Percentiles rank a stretch among this genome's conserved stretches.
Conservation (phyloP, 1,140 invertebrate species). For the Macrostomum lignano region DNA sequence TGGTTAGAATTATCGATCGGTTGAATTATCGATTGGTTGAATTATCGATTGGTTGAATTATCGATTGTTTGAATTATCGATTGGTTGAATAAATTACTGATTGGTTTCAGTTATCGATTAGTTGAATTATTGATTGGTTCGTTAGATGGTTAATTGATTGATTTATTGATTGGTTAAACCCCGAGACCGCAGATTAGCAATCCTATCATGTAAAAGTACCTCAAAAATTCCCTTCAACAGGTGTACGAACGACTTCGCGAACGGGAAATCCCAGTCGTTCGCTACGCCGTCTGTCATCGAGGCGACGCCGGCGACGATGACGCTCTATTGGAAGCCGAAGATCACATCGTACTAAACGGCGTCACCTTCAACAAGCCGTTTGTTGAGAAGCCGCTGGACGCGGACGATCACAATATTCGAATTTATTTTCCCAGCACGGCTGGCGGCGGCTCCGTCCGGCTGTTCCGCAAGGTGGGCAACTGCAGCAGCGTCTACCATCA, state of each 20-base stretch:
- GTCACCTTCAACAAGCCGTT: conserved; percentile 91
- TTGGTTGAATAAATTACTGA: too few relatives aligned
- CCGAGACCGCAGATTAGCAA: too few relatives aligned
- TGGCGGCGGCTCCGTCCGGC: conserved; percentile 68
- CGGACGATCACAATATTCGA: conserved; percentile 98
- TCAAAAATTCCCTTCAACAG: conserved; percentile 32
- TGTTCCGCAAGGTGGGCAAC: conserved; percentile 90
- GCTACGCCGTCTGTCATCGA: conserved; percentile 50
- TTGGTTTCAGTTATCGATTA: too few relatives aligned
- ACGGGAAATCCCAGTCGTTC: conserved; percentile 80
- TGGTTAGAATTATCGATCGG: too few relatives aligned
- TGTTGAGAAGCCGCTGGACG: conserved; percentile 87
- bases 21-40: too few relatives aligned
- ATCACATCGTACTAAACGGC: conserved; percentile 76
- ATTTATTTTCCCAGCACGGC: conserved; percentile 97
- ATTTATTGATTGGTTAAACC: too few relatives aligned
- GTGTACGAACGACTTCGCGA: conserved; percentile 72
- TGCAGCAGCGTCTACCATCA: conserved; percentile 92
- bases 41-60: too few relatives aligned
- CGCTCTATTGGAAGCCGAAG: conserved; percentile 74
- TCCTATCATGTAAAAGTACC: too few relatives aligned
- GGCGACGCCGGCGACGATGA: conserved; percentile 48
- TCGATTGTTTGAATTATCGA: too few relatives aligned
- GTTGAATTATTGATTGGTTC: too few relatives aligned
- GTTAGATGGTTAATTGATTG: too few relatives aligned